Base-by-base conservation (phyloP, 2,888 invertebrate genomes). In the Eupithecia exiguata region DNA sequence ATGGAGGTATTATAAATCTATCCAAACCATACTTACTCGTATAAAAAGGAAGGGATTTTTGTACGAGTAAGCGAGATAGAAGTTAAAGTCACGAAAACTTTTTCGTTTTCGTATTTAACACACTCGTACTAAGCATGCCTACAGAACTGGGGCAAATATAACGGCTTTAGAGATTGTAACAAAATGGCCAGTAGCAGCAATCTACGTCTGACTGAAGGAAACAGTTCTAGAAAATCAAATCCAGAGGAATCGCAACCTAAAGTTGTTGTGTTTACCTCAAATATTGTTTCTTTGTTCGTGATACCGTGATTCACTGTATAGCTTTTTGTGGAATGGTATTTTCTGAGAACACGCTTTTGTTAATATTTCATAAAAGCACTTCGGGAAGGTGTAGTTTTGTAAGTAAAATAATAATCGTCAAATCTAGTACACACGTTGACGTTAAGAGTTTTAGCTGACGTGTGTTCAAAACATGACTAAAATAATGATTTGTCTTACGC, bases 141-240 rank as follows among this genome's bases (percentile, higher is more conserved):
- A 10, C 49, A 21, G 12, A 25, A 58, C 25, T 58, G 75, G 77
- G 78, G 70, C 75, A 62, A 58, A 25, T 58, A 25, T 58, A 69
- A 36, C 62, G 61, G 68, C 35, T 68, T 58, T 66, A n/a, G 61
- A 71, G 69, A 69, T 71, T 74, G 69, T 46, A 69, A 58, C 36
- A 61, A 69, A 65, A 53, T 18, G 25, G 71, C 71, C 65, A 71
- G 61, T 74, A 58, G 25, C 21, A 30, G 43, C 69, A 61, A 61
- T 21, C 49, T 5, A 46, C 63, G 5, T 7, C 10, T 9, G 10
- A 53, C 49, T 63, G 53, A 38, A 65, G 66, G 65, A 66, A 72
- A 25, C 7, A 35, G 14, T 62, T 62, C 61, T 16, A 16, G 35
- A 3, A 62, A 62, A 62, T 62, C 62, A 62, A 62, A 62, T 62